These are phyloP conservation scores for Graptemys geographica DNA, from an alignment of 2,797 vertebrate species.

Conservation along the genomic window DNA sequence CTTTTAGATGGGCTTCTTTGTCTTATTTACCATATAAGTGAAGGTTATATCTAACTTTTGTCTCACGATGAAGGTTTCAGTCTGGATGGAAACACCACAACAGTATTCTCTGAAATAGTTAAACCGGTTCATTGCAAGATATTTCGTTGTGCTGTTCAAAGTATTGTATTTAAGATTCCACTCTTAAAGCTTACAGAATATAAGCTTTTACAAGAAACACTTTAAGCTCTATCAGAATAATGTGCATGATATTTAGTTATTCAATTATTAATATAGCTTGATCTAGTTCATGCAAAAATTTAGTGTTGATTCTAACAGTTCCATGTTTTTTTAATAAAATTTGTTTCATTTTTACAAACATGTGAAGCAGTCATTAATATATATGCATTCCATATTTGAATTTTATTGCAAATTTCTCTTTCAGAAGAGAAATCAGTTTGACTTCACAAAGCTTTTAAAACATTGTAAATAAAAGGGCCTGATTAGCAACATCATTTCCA, in stretches of 20 bases:
- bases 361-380: neutral
- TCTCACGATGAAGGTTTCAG: neutral
- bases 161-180: neutral
- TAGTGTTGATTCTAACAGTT: neutral
- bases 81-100: neutral
- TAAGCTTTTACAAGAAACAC: neutral
- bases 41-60: neutral
- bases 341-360: neutral
- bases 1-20: neutral
- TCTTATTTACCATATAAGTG: neutral
- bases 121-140: neutral
- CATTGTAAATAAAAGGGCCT: neutral
- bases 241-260: neutral
- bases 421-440: neutral
- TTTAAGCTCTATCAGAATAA: neutral
- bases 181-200: neutral
- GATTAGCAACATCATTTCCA: neutral
- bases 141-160: neutral
- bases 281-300: neutral
- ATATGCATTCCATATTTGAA: neutral
- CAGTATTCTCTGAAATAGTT: neutral
- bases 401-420: neutral
- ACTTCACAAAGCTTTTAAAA: neutral
- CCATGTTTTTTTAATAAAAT: neutral
- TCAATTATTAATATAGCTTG: neutral